Evolutionary conservation across 2,113 vertebrate species (phyloP), one percentile per base, ranked within the genome.

Genomic region (Paramisgurnus dabryanus): DNA sequence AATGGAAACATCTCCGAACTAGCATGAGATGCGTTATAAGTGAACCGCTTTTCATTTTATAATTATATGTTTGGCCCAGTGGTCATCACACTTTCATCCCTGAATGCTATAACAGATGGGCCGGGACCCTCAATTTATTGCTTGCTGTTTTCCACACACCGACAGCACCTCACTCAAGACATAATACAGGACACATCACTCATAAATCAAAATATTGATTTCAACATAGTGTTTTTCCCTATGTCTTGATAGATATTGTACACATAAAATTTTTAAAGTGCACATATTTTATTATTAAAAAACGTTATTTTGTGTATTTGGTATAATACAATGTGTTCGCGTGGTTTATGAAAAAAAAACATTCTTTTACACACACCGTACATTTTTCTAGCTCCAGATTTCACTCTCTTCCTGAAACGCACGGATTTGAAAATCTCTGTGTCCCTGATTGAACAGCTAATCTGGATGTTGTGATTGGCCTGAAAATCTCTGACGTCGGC

Each of bases 141-240:
- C 63, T 58, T 74, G 69, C 55, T 81, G n/a, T 66, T 84, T 78
- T 71, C 68, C n/a, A 41, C 69, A 76, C 79, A 47, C 58, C 60
- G 43, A 17, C 27, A 34, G 27, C 27, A 49, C 61, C 57, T 72
- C 74, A 58, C 78, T 75, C 57, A 74, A 66, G 67, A 73, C 66
- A 68, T 75, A 58, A 61, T 49, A 11, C 41, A 73, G 78, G 70
- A 22, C 53, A 40, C 40, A 67, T 57, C 60, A 78, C 61, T 79
- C 43, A 63, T 77, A 63, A 76, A 39, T 34, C 27, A 17, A 5
- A 57, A 78, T 67, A 67, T 76, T 63, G 61, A 80, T 63, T 66
- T 22, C 39, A 27, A 64, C 70, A 39, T 76, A 18, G 43, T 64
- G 22, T 76, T 65, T 64, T 50, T 65, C 15, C 5, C 5, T 27